Conservation (phyloP, 1,140 invertebrate genomes). For the Cherax destructor region DNA sequence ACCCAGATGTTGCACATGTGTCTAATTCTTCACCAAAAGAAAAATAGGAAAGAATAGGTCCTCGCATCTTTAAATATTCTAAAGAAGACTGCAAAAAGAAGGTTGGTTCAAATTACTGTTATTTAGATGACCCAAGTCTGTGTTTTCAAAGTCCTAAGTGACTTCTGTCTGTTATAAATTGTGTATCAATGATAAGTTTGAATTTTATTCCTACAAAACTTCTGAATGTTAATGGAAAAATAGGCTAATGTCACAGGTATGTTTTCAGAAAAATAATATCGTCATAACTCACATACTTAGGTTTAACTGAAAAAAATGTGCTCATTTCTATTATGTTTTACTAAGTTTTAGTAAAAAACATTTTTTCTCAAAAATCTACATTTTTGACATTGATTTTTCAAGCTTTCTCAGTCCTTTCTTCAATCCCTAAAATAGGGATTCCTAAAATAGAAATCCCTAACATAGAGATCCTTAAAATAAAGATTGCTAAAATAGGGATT, state of each 20-base stretch:
- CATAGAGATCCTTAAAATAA: too few species aligned
- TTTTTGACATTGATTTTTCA: too few species aligned
- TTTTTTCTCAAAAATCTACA: not conserved
- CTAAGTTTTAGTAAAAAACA: not conserved
- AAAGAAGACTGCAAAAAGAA: constrained; percentile 26
- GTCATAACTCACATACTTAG: not conserved
- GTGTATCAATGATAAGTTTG: not conserved
- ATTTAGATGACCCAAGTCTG: constrained; percentile 18
- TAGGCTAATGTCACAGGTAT: not conserved
- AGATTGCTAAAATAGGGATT: too few species aligned
- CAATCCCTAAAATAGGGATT: too few species aligned
- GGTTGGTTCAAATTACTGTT: not conserved
- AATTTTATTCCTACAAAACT: not conserved
- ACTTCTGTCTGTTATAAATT: not conserved
- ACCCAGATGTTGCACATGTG: too few species aligned
- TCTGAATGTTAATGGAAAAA: not conserved
- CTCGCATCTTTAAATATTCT: not conserved
- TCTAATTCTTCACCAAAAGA: too few species aligned
- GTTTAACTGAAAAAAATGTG: not conserved
- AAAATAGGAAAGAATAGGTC: not conserved
- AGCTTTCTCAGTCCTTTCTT: too few species aligned
- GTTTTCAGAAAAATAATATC: not conserved
- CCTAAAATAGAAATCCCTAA: too few species aligned
- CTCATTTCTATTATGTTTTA: not conserved
- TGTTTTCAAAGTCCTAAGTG: not conserved